Evolutionary conservation across 37 sponge, comb jelly and placozoan genomes (phyloP).

Genomic region (Spongia lamella): DNA sequence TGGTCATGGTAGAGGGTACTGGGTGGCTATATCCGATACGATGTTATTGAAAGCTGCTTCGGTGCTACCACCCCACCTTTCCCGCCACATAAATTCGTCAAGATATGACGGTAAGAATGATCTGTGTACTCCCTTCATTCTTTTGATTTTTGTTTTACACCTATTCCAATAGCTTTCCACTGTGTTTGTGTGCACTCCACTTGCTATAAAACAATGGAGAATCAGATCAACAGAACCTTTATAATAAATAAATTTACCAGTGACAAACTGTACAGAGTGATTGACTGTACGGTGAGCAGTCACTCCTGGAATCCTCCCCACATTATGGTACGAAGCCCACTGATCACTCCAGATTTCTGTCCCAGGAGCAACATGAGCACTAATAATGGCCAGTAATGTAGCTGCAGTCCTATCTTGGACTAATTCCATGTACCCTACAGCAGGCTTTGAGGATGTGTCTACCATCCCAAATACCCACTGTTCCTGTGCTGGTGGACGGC

Average conservation of each 20-base stretch:
- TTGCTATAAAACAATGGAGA: no score
- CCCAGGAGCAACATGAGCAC: conserved; percentile 32
- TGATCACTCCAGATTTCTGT: conserved; percentile 54
- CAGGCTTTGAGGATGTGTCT: conserved; percentile 33
- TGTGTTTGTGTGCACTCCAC: conserved; percentile 64
- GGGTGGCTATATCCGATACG: no score
- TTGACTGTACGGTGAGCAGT: conserved; percentile 48
- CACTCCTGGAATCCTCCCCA: conserved; percentile 33
- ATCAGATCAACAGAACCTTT: no score
- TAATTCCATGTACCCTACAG: conserved; percentile 66
- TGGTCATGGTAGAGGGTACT: no score
- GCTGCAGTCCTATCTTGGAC: conserved; percentile 50
- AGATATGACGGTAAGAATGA: conserved; percentile 48
- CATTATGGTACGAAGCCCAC: conserved; percentile 50
- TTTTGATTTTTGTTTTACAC: conserved; percentile 51
- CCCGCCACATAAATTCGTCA: conserved; percentile 80
- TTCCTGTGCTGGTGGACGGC: conserved; percentile 38
- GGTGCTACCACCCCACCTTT: conserved; percentile 30
- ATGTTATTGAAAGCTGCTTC: no score
- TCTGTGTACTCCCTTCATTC: conserved; percentile 51
- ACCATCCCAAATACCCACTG: conserved; percentile 75
- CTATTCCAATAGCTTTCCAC: conserved; percentile 70
- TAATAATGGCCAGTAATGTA: conserved; percentile 72
- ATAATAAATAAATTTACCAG: no score
- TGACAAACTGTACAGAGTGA: conserved; percentile 60